These are phyloP conservation scores for Colostygia pectinataria DNA, from an alignment of 2,888 invertebrate species.

Conservation along the genomic window DNA sequence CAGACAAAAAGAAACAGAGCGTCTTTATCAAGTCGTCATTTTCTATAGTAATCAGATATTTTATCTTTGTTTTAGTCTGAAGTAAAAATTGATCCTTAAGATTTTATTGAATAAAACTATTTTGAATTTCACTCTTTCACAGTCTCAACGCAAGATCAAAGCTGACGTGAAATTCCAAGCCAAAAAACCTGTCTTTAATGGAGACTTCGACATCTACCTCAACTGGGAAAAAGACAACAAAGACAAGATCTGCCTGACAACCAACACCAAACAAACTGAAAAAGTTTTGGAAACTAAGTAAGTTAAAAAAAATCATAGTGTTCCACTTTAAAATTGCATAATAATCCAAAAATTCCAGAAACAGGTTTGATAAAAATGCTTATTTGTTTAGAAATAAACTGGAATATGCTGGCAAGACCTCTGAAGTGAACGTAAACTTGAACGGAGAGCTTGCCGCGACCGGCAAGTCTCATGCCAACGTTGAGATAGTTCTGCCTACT, in stretches of 20 bases:
- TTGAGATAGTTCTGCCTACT: constrained; percentile 71
- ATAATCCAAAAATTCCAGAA: too few relatives aligned
- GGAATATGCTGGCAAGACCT: constrained; percentile 64
- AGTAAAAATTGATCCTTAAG: too few relatives aligned
- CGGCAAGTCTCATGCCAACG: constrained; percentile 56
- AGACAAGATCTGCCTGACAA: constrained; percentile 86
- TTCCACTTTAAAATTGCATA: too few relatives aligned
- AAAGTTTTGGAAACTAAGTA: constrained; percentile 85
- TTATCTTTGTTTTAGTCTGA: too few relatives aligned
- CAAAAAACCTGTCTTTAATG: constrained; percentile 83
- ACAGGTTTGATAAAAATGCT: too few relatives aligned
- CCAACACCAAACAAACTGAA: constrained; percentile 81
- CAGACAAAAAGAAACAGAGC: too few relatives aligned
- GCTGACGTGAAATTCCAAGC: constrained; percentile 84
- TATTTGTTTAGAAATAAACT: constrained; percentile 76
- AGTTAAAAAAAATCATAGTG: too few relatives aligned
- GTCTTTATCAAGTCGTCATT: too few relatives aligned
- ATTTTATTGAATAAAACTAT: too few relatives aligned
- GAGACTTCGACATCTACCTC: constrained; percentile 85
- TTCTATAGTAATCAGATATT: too few relatives aligned
- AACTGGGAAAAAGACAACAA: constrained; percentile 87
- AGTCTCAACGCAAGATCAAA: constrained; percentile 84
- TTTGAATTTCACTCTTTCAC: constrained; percentile 19
- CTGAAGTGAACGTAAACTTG: constrained; percentile 61
- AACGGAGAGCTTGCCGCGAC: constrained; percentile 44